Percentiles rank a stretch among this genome's conserved stretches.
These are phyloP conservation scores for Betta splendens DNA, from an alignment of 2,797 vertebrate genomes.

Conservation along the genomic window DNA sequence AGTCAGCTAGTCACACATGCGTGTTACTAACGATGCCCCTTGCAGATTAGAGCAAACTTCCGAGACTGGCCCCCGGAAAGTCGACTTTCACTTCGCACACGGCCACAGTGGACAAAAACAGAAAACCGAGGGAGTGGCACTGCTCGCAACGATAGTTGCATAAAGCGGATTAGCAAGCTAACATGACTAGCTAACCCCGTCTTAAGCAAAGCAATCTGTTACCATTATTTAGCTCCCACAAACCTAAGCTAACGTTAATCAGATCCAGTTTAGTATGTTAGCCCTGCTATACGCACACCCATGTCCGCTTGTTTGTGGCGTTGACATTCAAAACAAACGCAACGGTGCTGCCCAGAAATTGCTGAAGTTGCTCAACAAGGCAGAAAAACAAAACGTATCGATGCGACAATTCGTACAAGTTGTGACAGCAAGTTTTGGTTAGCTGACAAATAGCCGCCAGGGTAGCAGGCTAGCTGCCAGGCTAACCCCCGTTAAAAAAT, in stretches of 20 bases:
- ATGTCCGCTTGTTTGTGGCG: background rate
- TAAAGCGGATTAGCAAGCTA: constrained; percentile 77
- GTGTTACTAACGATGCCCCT: constrained; percentile 14
- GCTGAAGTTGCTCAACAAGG: background rate
- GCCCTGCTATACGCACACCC: background rate
- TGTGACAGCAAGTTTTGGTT: constrained; percentile 70
- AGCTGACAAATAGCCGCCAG: constrained; percentile 35
- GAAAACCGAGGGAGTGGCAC: constrained; percentile 77
- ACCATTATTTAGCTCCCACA: constrained; percentile 36
- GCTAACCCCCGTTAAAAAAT: constrained; percentile 44
- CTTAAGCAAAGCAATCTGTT: constrained; percentile 33
- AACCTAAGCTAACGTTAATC: constrained; percentile 12
- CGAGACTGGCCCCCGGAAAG: constrained; percentile 22
- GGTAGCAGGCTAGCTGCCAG: constrained; percentile 33
- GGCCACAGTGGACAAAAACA: constrained; percentile 63
- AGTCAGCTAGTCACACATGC: constrained; percentile 9
- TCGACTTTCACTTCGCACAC: constrained; percentile 41
- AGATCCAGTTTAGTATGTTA: constrained; percentile 2
- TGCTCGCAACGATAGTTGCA: constrained; percentile 67
- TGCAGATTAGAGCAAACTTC: constrained; percentile 44
- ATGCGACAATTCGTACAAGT: constrained; percentile 53
- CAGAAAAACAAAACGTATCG: constrained; percentile 34
- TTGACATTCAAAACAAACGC: constrained; percentile 15
- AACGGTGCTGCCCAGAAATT: background rate
- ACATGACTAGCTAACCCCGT: constrained; percentile 50